phyloP scores from a whole-genome alignment of 1,140 invertebrate genomes.

The Neotoxoptera formosana region DNA sequence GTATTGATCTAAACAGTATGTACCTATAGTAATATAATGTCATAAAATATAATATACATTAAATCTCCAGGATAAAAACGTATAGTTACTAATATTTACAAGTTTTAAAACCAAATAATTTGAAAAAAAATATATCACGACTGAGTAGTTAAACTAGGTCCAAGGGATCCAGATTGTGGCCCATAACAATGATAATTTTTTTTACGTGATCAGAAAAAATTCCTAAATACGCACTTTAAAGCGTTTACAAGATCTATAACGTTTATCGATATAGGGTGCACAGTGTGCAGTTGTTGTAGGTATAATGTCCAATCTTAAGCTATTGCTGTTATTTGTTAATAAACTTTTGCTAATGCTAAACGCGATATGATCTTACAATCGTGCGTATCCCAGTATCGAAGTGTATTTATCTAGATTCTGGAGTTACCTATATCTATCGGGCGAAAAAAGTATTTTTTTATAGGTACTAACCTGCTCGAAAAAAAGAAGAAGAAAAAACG shows the following conservation, averaged over 20 bases:
- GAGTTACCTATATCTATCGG: neutral
- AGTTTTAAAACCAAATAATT: neutral
- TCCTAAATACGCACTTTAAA: neutral
- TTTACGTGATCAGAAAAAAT: no score
- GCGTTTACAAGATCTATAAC: neutral
- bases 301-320: neutral
- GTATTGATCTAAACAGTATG: no score
- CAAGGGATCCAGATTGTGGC: no score
- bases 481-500: neutral
- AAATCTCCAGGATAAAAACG: no score
- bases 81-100: no score
- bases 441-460: neutral
- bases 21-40: no score
- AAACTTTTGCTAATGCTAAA: neutral
- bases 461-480: no score
- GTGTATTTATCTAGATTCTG: neutral
- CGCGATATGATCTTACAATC: neutral
- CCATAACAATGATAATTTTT: no score
- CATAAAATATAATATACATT: no score
- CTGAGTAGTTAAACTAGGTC: no score
- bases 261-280: neutral
- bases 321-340: neutral
- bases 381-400: neutral
- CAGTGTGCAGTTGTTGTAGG: neutral
- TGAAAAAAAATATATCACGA: neutral